Evolutionary conservation across 2,113 vertebrate genomes (phyloP).

Genomic region (Sinocyclocheilus grahami): DNA sequence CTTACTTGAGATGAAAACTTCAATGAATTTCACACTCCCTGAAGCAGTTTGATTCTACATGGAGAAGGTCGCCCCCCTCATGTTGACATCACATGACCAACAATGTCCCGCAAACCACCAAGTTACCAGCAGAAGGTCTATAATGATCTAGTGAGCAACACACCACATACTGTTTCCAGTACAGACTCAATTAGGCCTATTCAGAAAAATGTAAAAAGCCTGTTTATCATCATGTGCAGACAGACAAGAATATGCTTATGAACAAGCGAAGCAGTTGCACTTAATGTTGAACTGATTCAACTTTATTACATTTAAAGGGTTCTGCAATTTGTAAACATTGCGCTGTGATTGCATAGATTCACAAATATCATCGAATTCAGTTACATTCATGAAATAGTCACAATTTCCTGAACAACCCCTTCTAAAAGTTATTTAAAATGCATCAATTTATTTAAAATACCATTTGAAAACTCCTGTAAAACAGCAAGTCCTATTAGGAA

Average conservation of each 20-base stretch:
- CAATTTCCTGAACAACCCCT: conserved; percentile 1
- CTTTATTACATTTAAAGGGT: conserved; percentile 44
- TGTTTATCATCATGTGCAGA: background rate
- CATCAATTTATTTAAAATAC: conserved; percentile 2
- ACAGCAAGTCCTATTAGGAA: conserved; percentile 10
- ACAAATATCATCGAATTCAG: background rate
- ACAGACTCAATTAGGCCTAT: background rate
- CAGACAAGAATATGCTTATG: background rate
- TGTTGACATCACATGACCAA: background rate
- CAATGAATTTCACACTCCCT: background rate
- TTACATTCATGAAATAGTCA: background rate
- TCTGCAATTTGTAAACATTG: conserved; percentile 3
- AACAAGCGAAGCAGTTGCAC: background rate
- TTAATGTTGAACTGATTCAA: background rate
- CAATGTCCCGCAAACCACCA: background rate
- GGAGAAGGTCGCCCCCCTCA: background rate
- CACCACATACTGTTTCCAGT: background rate
- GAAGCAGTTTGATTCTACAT: background rate
- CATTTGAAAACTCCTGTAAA: background rate
- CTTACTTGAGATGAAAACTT: background rate
- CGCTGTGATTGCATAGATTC: conserved; percentile 39
- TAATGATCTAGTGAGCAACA: background rate
- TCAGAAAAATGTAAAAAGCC: background rate
- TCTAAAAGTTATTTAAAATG: background rate
- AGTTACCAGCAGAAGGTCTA: background rate